Percentiles rank a stretch among this genome's conserved stretches.
Evolutionary conservation across 1,140 invertebrate species (phyloP).

Genomic region (Pararge aegeria): DNA sequence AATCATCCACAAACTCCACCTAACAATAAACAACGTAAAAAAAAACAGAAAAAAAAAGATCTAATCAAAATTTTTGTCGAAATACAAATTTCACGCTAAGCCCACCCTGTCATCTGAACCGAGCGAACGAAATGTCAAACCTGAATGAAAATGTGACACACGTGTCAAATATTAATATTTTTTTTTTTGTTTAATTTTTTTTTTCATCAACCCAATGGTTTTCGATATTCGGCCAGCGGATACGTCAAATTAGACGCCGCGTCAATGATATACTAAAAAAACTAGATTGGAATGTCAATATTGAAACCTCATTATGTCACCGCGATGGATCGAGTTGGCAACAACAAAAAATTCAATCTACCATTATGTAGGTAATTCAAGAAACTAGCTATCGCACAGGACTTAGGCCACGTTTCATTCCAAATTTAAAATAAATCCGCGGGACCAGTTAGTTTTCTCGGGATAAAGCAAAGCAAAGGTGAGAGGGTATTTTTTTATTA

Average conservation of each 20-base stretch:
- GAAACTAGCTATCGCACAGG: too few relatives aligned
- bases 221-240: conserved; percentile 46
- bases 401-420: too few relatives aligned
- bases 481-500: too few relatives aligned
- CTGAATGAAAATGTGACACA: conserved; percentile 64
- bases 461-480: too few relatives aligned
- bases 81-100: conserved; percentile 53
- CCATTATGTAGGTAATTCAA: too few relatives aligned
- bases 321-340: too few relatives aligned
- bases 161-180: conserved; percentile 63
- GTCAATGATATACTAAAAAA: conserved; percentile 9
- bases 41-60: conserved; percentile 34
- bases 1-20: neutral
- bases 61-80: conserved; percentile 60
- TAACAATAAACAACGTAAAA: neutral
- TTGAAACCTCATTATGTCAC: too few relatives aligned
- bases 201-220: conserved; percentile 37
- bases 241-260: conserved; percentile 70
- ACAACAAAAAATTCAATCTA: too few relatives aligned
- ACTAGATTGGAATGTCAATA: neutral
- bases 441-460: too few relatives aligned
- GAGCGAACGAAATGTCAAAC: conserved; percentile 60
- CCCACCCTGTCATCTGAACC: conserved; percentile 40
- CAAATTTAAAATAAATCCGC: too few relatives aligned
- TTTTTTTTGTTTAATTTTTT: conserved; percentile 27